Base-by-base conservation (phyloP, 1,140 invertebrate species). In the Myzus persicae region DNA sequence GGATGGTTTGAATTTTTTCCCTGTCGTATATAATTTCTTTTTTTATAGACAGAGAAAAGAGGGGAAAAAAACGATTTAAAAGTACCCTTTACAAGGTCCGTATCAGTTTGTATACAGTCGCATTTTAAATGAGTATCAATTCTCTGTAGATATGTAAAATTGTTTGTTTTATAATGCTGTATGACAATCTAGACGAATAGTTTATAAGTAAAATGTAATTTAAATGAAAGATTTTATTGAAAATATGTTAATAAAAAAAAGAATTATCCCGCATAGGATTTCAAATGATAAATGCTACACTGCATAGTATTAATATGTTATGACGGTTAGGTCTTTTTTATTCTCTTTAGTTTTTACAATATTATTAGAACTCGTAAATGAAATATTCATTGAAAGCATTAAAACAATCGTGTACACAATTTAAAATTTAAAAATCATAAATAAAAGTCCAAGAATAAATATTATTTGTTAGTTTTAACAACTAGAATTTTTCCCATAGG, bases 101-200 rank as follows among this genome's bases (percentile, higher is more conserved):
- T 90, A 90, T 90, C 51, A 59, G 36, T 90, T 67, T n/a, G 40
- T 67, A 26, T 89, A 90, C 54, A 3, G 51, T 59, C 24, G 38
- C 89, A 67, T 90, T 67, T 59, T 59, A 90, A 90, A 90, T 90
- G 89, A 90, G 38, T 42, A 59, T 67, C 89, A 42, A 59, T 42
- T 90, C 89, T 40, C 89, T 20, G n/a, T 44, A 44, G 89, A 76
- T 76, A n/a, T 76, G 89, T 90, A 67, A 42, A 40, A 67, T 67
- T 90, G 89, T 90, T 90, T 90, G 54, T n/a, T 90, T 90, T 90
- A 90, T 40, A 90, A 90, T 67, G 40, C 51, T 40, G 24, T 67
- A 67, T 90, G 38, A 67, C 89, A 42, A 90, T 67, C 40, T 90
- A 90, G 40, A 42, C 54, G 38, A 90, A 90, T 67, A 54, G 88